phyloP scores from a whole-genome alignment of 2,888 invertebrate species.

The Blomia tropicalis region DNA sequence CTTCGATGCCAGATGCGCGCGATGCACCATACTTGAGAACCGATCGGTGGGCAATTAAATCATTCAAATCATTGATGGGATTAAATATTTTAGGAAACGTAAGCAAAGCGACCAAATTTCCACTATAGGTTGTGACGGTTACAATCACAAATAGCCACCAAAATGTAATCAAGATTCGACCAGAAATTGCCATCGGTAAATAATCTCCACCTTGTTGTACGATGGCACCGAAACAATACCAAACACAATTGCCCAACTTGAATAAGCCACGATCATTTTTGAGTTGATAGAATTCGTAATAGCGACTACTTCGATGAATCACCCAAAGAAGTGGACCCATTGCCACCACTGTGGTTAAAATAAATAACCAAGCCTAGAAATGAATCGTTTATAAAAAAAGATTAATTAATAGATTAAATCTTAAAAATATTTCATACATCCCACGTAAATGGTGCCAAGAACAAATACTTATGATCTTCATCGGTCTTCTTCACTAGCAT shows the following conservation, averaged over 20 bases:
- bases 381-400: neutral
- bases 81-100: slow-evolving; percentile 64
- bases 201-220: slow-evolving; percentile 82
- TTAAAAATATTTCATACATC: slow-evolving; percentile 35
- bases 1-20: slow-evolving; percentile 46
- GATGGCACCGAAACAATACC: slow-evolving; percentile 78
- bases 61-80: slow-evolving; percentile 51
- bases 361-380: slow-evolving; percentile 60
- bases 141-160: slow-evolving; percentile 86
- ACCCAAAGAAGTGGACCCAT: slow-evolving; percentile 61
- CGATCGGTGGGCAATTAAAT: slow-evolving; percentile 42
- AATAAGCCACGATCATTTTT: slow-evolving; percentile 39
- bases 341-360: slow-evolving; percentile 53
- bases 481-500: slow-evolving; percentile 61
- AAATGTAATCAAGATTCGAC: slow-evolving; percentile 62
- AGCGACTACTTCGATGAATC: slow-evolving; percentile 56
- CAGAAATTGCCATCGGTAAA: slow-evolving; percentile 66
- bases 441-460: slow-evolving; percentile 57
- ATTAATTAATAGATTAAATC: neutral
- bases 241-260: slow-evolving; percentile 48
- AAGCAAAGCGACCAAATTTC: slow-evolving; percentile 75
- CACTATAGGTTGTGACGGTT: slow-evolving; percentile 75
- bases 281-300: slow-evolving; percentile 45
- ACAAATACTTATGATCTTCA: slow-evolving; percentile 63
- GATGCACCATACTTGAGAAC: slow-evolving; percentile 55